Conservation (phyloP, 1,140 invertebrate genomes). For the Belonocnema kinseyi region DNA sequence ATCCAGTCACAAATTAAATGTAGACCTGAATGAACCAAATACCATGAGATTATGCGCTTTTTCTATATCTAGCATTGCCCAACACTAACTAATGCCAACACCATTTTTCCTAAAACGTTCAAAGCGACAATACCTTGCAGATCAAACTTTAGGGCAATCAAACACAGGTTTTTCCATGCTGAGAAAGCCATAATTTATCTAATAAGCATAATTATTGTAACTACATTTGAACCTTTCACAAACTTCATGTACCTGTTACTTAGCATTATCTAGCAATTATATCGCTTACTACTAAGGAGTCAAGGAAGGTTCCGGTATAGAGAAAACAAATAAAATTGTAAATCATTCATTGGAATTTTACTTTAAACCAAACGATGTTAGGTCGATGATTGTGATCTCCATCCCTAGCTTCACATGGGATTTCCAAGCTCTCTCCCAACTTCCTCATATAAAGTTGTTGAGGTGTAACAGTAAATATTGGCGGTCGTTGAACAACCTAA, state of each 20-base stretch:
- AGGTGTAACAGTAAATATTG: constrained; percentile 85
- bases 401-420: constrained; percentile 89
- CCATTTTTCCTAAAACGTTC: not conserved
- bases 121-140: not conserved
- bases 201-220: not conserved
- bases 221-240: constrained; percentile 13
- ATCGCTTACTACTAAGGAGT: not conserved
- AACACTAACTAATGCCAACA: not conserved
- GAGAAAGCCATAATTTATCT: constrained; percentile 21
- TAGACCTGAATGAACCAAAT: no score
- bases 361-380: constrained; percentile 90
- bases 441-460: constrained; percentile 88
- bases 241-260: not conserved
- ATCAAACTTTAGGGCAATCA: constrained; percentile 13
- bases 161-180: constrained; percentile 13
- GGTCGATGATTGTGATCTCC: constrained; percentile 85
- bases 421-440: constrained; percentile 86
- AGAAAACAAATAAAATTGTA: not conserved
- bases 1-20: no score
- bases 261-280: not conserved
- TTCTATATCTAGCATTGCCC: not conserved
- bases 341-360: constrained; percentile 65
- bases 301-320: not conserved
- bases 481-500: constrained; percentile 88
- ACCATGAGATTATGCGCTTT: no score